phyloP scores from a whole-genome alignment of 1,140 invertebrate species.

The Papilio polyxenes region DNA sequence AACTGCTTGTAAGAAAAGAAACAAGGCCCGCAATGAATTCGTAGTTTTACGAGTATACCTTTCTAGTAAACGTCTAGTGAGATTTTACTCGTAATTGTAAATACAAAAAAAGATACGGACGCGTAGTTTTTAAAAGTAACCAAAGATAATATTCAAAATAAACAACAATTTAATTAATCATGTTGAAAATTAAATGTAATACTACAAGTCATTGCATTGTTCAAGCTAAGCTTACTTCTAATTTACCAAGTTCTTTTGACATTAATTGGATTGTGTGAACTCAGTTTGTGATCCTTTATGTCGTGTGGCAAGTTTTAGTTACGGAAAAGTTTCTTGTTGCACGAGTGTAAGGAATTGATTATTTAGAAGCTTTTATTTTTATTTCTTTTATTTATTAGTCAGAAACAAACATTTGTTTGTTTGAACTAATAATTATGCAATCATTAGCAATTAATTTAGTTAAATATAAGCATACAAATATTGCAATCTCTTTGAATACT shows the following conservation, averaged over 20 bases:
- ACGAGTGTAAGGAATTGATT: background rate
- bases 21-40: too few species aligned
- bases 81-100: too few species aligned
- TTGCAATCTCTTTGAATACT: too few species aligned
- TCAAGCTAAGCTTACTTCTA: background rate
- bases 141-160: background rate
- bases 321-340: background rate
- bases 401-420: too few species aligned
- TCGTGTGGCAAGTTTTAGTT: slow-evolving; percentile 4
- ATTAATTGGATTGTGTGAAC: slow-evolving; percentile 7
- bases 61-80: too few species aligned
- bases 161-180: background rate
- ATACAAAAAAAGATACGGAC: too few species aligned
- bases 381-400: background rate
- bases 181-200: background rate
- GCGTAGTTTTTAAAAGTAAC: too few species aligned
- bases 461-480: too few species aligned
- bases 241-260: slow-evolving; percentile 1
- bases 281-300: slow-evolving; percentile 1
- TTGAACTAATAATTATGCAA: too few species aligned
- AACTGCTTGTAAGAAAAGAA: too few species aligned
- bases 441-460: too few species aligned
- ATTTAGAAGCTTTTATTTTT: background rate
- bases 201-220: background rate
- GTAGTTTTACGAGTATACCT: too few species aligned